A percentile compares a stretch with the other conserved stretches of the same genome.
Conservation (phyloP, 2,113 vertebrate genomes). For the Hylia prasina region DNA sequence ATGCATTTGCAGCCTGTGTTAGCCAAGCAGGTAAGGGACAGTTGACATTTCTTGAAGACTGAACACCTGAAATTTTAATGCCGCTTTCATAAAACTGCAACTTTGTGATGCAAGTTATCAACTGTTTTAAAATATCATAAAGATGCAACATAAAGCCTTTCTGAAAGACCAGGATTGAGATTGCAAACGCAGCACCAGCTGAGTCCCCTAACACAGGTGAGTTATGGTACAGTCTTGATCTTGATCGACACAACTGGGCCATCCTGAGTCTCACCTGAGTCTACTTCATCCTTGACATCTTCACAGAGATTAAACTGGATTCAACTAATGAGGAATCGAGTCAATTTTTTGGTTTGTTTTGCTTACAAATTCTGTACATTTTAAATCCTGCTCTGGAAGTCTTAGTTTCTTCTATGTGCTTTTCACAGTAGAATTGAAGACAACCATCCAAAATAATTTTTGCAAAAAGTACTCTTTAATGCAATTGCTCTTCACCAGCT, state of each 20-base stretch:
- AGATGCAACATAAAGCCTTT: not conserved
- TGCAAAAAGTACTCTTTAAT: not conserved
- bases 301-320: not conserved
- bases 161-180: fast-evolving
- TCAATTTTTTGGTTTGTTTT: not conserved
- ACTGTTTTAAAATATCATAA: not conserved
- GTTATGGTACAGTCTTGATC: not conserved
- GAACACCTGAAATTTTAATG: not conserved
- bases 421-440: not conserved
- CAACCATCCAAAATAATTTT: not conserved
- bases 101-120: not conserved
- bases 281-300: not conserved
- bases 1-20: not conserved
- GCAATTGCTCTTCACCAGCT: not conserved
- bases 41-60: not conserved
- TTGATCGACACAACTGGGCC: not conserved
- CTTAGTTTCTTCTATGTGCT: not conserved
- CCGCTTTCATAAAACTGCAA: not conserved
- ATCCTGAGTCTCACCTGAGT: not conserved
- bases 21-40: not conserved
- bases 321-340: not conserved
- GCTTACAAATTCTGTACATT: not conserved
- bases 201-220: too few relatives aligned
- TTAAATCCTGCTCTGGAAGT: not conserved
- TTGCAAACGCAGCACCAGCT: not conserved